Base-by-base conservation (phyloP, 2,113 vertebrate species). In the Pelusios castaneus region DNA sequence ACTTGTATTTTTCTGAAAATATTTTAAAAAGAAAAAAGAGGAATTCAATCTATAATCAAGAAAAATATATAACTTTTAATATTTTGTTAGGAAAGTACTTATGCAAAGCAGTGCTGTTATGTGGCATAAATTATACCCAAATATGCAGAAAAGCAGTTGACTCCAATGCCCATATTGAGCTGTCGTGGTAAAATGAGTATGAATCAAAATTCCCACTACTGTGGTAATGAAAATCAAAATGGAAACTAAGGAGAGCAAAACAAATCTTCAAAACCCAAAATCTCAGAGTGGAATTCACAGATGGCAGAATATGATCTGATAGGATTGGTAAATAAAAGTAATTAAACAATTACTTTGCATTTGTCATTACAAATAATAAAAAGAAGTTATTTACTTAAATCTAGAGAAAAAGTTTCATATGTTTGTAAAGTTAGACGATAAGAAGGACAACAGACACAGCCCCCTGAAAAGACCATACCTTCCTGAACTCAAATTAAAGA, bases 101-200 rank as follows among this genome's bases (percentile, higher is more conserved):
- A 17, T 76, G 21, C 29, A 76, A 49, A 80, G 54, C 29, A 84
- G 43, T 31, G 43, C 24, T 76, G 43, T 24, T 76, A 29, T 25
- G 11, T 25, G 45, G 34, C 0, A 0, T 38, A 47, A 85, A 7
- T 31, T 47, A 52, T 24, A 75, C 31, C 4, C 78, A 95, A 2
- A 21, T 60, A 8, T 70, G 8, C 52, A 82, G 54, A 88, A 25
- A 43, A 41, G 1, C 54, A 60, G 0, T 0, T 12, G 27, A n/a
- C 9, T 84, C 79, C 52, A 67, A 31, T 91, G 24, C 10, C 34
- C 22, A 80, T 17, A 3, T 6, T 77, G 87, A 75, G 78, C 14
- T 86, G 8, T 16, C 85, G 54, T 75, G 52, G 34, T 3, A 11
- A 83, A 91, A 60, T 54, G 11, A 47, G 16, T 19, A 77, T 75